A percentile compares a stretch with the other conserved stretches of the same genome.
Conservation (phyloP, 2,888 invertebrate species). For the Magallana nippona region DNA sequence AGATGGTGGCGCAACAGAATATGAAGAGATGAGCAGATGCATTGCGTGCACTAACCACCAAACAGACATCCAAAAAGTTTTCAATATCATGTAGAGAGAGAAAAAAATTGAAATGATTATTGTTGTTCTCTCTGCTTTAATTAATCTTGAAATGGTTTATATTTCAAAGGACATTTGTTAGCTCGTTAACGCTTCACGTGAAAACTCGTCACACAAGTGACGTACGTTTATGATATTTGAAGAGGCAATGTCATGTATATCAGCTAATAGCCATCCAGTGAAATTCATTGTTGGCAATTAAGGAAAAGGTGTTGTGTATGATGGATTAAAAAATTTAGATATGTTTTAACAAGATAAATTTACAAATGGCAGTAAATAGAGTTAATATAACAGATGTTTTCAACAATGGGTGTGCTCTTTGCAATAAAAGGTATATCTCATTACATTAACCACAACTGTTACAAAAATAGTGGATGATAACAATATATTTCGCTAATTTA, state of each 20-base stretch:
- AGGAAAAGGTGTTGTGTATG: not conserved
- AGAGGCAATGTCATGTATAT: not conserved
- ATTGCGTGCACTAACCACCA: not conserved
- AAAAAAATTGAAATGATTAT: not conserved
- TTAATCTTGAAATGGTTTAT: not conserved
- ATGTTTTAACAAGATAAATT: too few relatives aligned
- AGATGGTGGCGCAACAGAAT: not conserved
- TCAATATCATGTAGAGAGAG: conserved; percentile 16
- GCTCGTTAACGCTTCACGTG: not conserved
- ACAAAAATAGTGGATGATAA: too few relatives aligned
- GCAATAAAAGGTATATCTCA: too few relatives aligned
- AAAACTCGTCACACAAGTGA: not conserved
- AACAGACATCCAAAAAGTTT: conserved; percentile 1
- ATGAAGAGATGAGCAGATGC: not conserved
- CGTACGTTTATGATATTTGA: not conserved
- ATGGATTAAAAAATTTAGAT: not conserved
- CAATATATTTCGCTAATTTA: too few relatives aligned
- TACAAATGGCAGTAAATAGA: too few relatives aligned
- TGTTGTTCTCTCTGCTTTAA: conserved; percentile 12
- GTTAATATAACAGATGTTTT: conserved; percentile 4
- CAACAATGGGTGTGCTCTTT: too few relatives aligned
- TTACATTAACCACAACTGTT: too few relatives aligned
- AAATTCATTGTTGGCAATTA: not conserved
- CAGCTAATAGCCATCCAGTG: not conserved
- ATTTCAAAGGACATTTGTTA: not conserved